Base-by-base conservation (phyloP, 2,888 invertebrate genomes). In the Phasia obesa region DNA sequence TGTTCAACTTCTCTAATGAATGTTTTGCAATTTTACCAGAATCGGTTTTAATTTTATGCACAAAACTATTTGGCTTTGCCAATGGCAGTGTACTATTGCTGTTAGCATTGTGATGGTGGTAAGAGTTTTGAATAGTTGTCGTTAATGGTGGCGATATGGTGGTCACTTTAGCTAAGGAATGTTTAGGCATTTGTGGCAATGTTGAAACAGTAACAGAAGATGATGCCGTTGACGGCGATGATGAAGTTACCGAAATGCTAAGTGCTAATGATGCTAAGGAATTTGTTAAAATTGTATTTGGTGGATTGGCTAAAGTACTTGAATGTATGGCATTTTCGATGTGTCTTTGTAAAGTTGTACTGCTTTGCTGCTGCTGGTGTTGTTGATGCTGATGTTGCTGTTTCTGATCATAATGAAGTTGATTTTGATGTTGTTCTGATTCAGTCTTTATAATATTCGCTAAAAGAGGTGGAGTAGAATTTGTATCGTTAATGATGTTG, bases 11-110 rank as follows among this genome's bases (percentile, higher is more conserved):
- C 7, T 88, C 88, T 57, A 87, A 49, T 49, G 86, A 86, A 86
- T 87, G 85, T 82, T 89, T 89, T 4, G 86, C 84, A 59, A 88
- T 85, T 87, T 88, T 88, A 2, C 87, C 87, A 13, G 86, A 84
- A 55, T 88, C 88, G 4, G 86, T 74, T 81, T 88, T 88, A 15
- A 87, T 85, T 85, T 88, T 89, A 83, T 88, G 88, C 51, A 88
- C 70, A 75, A 87, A 86, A 35, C 81, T 82, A 47, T 80, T 59
- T 82, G 79, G 69, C 84, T 86, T 75, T 74, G 51, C 17, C 49
- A 70, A 75, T 55, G 55, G 51, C 38, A 23, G 70, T 51, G 25
- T 76, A 71, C 9, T 78, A 53, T 15, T 60, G 64, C 23, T 53
- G 44, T 62, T 67, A n/a, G 15, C n/a, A 19, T 27, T 51, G 6